Conservation (phyloP, 2,888 invertebrate species). For the Willowsia nigromaculata region DNA sequence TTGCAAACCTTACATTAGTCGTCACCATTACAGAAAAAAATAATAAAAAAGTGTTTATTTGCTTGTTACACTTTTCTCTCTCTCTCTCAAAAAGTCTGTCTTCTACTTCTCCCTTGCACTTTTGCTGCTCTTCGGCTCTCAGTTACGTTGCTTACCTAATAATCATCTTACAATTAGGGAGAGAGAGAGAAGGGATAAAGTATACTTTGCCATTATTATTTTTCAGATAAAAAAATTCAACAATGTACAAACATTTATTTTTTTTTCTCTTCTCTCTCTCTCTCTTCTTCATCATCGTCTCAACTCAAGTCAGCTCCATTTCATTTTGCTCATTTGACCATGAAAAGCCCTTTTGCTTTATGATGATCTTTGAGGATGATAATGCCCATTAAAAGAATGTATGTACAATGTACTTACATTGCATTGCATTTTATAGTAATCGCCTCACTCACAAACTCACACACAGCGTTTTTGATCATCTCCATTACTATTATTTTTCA, state of each 20-base stretch:
- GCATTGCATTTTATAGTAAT: constrained; percentile 1
- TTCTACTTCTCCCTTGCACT: not conserved
- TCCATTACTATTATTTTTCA: not conserved
- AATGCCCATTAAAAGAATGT: constrained; percentile 41
- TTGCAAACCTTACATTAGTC: constrained; percentile 19
- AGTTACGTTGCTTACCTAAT: constrained; percentile 8
- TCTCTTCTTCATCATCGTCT: not conserved
- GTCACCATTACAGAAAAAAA: not conserved
- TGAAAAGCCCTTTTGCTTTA: constrained; percentile 53
- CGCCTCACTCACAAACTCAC: not conserved
- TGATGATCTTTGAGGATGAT: not conserved
- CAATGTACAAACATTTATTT: constrained; percentile 23
- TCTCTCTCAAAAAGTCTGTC: not conserved
- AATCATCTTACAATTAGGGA: not conserved
- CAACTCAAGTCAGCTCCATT: not conserved
- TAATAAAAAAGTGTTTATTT: constrained; percentile 31
- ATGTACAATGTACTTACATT: constrained; percentile 12
- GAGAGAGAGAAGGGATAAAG: not conserved
- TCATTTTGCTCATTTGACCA: constrained; percentile 59
- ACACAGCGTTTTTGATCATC: not conserved
- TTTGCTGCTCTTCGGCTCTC: not conserved
- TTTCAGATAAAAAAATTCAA: not conserved
- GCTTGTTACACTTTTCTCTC: constrained; percentile 43
- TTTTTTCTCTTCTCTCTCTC: not conserved
- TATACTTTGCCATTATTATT: constrained; percentile 1